Evolutionary conservation across 2,888 invertebrate genomes (phyloP), one percentile per base, ranked within the genome.

Genomic region (Sisyra terminalis): DNA sequence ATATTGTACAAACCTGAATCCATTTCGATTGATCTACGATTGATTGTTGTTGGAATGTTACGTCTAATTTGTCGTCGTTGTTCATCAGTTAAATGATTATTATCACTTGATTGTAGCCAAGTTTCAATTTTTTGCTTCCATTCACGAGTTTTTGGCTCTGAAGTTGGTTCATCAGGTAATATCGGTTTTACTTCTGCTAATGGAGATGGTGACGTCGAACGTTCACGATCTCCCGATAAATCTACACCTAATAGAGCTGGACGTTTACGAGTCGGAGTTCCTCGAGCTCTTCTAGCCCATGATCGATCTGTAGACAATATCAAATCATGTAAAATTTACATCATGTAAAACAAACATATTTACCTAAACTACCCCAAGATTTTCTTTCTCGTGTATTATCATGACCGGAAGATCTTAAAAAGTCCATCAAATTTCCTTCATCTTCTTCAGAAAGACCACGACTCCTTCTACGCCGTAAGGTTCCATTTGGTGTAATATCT

Each of bases 41-140:
- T 81, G 49, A 71, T 73, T 52, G 79, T 73, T 16, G 29, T 17
- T 2, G 17, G 32, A 14, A 16, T 17, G 58, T 77, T 64, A 49
- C 78, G 71, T 52, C 76, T 69, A 43, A 72, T 67, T 55, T 74
- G 70, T 52, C 73, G 71, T 52, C 76, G 71, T 47, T 77, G 67
- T 51, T 80, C 78, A 50, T 80, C 79, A 48, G 71, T 77, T 49
- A 75, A 72, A 53, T 75, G 74, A 58, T 84, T 86, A 56, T 78
- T 84, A 57, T 86, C 86, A 64, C 85, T 87, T 45, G 86, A 85
- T 50, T 86, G 78, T 47, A 90, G 65, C 90, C 90, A 90, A 5
- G 85, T 85, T 61, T 90, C 88, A 55, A 90, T 89, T 60, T 89
- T 88, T 59, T 87, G 84, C 39, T 83, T 70, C 86, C 87, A 87